These are phyloP conservation scores for Eudyptes chrysolophus DNA, from an alignment of 2,113 vertebrate genomes.

Conservation along the genomic window DNA sequence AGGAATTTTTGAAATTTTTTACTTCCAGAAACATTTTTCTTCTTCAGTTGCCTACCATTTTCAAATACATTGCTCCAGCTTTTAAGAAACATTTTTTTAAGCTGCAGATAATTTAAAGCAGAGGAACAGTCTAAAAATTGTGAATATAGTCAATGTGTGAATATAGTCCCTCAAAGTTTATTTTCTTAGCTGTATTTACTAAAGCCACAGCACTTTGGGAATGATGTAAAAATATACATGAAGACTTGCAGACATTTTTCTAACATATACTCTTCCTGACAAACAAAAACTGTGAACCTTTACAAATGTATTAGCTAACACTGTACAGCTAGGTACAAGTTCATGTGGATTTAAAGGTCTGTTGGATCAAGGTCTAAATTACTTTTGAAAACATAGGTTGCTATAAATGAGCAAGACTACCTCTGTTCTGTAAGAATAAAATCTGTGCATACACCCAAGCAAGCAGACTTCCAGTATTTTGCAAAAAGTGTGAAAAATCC, in stretches of 20 bases:
- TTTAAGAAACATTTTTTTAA: not conserved
- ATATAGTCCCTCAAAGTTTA: not conserved
- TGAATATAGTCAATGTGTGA: not conserved
- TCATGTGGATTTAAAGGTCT: not conserved
- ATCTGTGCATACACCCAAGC: not conserved
- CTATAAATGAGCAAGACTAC: not conserved
- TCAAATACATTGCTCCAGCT: not conserved
- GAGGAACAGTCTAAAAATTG: not conserved
- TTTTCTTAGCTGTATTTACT: constrained; percentile 16
- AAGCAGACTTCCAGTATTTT: not conserved
- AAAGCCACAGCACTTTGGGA: not conserved
- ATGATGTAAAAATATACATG: not conserved
- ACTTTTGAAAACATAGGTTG: not conserved
- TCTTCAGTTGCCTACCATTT: not conserved
- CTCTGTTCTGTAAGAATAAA: not conserved
- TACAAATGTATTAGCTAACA: not conserved
- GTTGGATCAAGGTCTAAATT: not conserved
- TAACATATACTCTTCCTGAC: not conserved
- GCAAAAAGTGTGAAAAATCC: not conserved
- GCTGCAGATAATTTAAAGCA: not conserved
- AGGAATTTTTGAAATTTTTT: not conserved
- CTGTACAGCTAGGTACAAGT: not conserved
- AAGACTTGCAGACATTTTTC: constrained; percentile 5
- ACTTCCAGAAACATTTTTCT: not conserved
- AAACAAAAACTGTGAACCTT: not conserved